A percentile compares a stretch with the other conserved stretches of the same genome.
Conservation (phyloP, 2,797 vertebrate species). For the Phoeniculus purpureus region DNA sequence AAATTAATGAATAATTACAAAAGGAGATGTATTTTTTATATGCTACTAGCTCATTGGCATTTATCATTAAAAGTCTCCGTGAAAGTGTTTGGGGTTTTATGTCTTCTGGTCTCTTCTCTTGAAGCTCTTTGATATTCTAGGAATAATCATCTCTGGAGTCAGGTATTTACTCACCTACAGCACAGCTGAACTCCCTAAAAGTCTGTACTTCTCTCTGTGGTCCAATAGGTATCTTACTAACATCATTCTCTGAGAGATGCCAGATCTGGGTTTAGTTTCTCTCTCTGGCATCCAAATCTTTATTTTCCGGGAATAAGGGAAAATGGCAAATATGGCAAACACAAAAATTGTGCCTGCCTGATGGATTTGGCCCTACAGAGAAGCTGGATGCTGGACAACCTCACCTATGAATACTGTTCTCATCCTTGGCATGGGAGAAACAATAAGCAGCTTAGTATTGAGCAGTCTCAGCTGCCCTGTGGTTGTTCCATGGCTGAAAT, state of each 20-base stretch:
- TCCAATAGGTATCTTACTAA: not conserved
- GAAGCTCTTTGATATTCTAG: not conserved
- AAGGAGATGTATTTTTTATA: rapidly evolving
- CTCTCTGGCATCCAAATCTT: not conserved
- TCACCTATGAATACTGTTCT: not conserved
- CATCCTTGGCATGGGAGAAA: not conserved
- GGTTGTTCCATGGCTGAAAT: not conserved
- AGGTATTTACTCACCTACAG: not conserved
- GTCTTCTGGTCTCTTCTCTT: not conserved
- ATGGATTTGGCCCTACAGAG: not conserved
- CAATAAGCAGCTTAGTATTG: not conserved
- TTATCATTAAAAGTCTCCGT: not conserved
- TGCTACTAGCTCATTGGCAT: not conserved
- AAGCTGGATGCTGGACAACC: not conserved
- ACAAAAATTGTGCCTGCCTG: not conserved
- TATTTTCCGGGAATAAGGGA: not conserved
- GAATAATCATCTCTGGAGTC: not conserved
- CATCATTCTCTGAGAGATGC: not conserved
- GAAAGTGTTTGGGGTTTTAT: not conserved
- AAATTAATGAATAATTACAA: not conserved
- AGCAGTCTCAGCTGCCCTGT: not conserved
- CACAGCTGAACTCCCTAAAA: not conserved
- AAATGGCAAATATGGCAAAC: not conserved
- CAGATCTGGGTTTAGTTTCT: not conserved
- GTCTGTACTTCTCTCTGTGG: not conserved